Evolutionary conservation across 2,113 vertebrate genomes (phyloP), one percentile per base, ranked within the genome.

Genomic region (Crotalus tigris): DNA sequence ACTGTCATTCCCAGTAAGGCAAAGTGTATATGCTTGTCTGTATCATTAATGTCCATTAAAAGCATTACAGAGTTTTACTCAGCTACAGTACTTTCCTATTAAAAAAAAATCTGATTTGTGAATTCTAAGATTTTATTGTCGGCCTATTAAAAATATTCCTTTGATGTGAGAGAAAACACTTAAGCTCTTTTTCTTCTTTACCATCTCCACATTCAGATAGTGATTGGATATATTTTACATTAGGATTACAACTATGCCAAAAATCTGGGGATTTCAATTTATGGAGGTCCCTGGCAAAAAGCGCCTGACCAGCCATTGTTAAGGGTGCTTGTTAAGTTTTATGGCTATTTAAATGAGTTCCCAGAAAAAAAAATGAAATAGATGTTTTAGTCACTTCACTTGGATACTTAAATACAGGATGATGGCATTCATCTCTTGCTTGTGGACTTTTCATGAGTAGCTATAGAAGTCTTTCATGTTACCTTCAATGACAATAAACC

Each of bases 1-100:
- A 96, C 96, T 97, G 97, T 97, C 97, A 97, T 95, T 94, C 95
- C 95, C 95, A 96, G 96, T 94, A 94, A 97, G 97, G 97, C 96
- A 97, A 96, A 95, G 95, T 96, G 97, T 98, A 97, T 96, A 92
- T 90, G 94, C 95, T 95, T 97, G 95, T 95, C 95, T 85, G 95
- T 55, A 93, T 91, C 94, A 98, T 98, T 97, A 97, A 97, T 98
- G 97, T 98, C 94, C 94, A 94, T 93, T 95, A 94, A 96, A 91
- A 97, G 91, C 93, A 96, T 93, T 89, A 88, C 94, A 93, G 91
- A 85, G 95, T 97, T 98, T 90, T 97, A 98, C 93, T 96, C 91
- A 97, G 98, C 97, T 97, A n/a, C 5, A 69, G 5, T 69, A 98
- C 97, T 98, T 98, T 97, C 93, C 96, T 95, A 93, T 51, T 95